A percentile compares a stretch with the other conserved stretches of the same genome.
Evolutionary conservation across 2,797 vertebrate genomes (phyloP).

Genomic region (Cyprinodon diabolis): DNA sequence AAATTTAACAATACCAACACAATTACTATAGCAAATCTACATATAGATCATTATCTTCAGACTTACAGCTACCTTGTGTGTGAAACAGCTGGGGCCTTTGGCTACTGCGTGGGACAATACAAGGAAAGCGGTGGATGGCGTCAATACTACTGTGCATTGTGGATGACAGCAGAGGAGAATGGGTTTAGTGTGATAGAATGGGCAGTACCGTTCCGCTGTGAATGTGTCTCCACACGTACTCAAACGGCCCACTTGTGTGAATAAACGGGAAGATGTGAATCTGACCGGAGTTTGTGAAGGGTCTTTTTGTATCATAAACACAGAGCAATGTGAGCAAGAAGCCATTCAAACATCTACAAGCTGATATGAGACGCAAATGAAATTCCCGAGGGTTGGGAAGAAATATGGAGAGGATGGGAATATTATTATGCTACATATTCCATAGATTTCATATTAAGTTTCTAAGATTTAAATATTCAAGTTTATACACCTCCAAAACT

Average conservation of each 20-base stretch:
- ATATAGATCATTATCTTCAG: neutral
- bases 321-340: conserved; percentile 34
- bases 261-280: conserved; percentile 65
- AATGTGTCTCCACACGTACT: conserved; percentile 49
- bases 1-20: neutral
- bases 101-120: conserved; percentile 66
- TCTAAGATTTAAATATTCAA: conserved; percentile 1
- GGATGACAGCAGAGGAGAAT: conserved; percentile 51
- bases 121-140: conserved; percentile 67
- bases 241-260: conserved; percentile 65
- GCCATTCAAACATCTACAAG: conserved; percentile 19
- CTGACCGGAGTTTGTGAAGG: conserved; percentile 36
- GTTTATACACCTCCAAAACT: too few relatives aligned
- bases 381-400: conserved; percentile 22
- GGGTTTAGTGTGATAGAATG: conserved; percentile 57
- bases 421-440: neutral
- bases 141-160: conserved; percentile 71
- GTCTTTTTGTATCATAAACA: conserved; percentile 42
- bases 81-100: conserved; percentile 49
- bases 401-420: conserved; percentile 24
- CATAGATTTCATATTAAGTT: conserved; percentile 7
- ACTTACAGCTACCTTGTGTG: conserved; percentile 9
- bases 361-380: conserved; percentile 6
- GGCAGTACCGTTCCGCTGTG: conserved; percentile 54
- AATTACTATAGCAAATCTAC: neutral